Percentiles rank a stretch among this genome's conserved stretches.
These are phyloP conservation scores for Geopemphigus sp. DNA, from an alignment of 1,140 invertebrate species.

Conservation along the genomic window DNA sequence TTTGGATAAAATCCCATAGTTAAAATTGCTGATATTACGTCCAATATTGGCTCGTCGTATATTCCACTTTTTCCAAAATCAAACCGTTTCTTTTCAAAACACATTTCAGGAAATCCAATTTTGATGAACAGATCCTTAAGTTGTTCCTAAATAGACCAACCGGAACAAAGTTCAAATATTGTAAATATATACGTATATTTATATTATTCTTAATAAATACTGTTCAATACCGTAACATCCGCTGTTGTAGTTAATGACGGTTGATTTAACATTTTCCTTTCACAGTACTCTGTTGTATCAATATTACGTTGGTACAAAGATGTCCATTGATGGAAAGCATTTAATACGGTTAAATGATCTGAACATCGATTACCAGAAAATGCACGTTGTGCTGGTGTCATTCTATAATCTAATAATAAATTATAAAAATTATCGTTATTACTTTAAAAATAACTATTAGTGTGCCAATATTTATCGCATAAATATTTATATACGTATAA, in stretches of 20 bases:
- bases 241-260: conserved; percentile 84
- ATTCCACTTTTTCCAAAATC: conserved; percentile 60
- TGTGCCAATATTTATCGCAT: not conserved
- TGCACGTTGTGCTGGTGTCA: conserved; percentile 74
- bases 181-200: not conserved
- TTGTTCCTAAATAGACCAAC: conserved; percentile 67
- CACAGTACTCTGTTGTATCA: conserved; percentile 84
- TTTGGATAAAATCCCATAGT: conserved; percentile 94
- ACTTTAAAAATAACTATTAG: not conserved
- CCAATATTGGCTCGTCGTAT: conserved; percentile 76
- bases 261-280: conserved; percentile 82
- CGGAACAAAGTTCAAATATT: conserved; percentile 33
- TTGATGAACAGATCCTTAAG: conserved; percentile 78
- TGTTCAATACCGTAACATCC: conserved; percentile 71
- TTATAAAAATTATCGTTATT: not conserved
- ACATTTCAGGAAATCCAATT: conserved; percentile 86
- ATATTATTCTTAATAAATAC: not conserved
- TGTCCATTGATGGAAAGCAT: conserved; percentile 88
- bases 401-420: conserved; percentile 61
- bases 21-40: conserved; percentile 81
- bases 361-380: conserved; percentile 83
- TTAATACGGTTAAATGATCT: conserved; percentile 93
- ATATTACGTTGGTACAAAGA: conserved; percentile 71
- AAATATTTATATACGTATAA: not conserved
- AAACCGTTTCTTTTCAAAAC: conserved; percentile 70